These are phyloP conservation scores for Oplegnathus fasciatus DNA, from an alignment of 2,113 vertebrate species.

Conservation along the genomic window DNA sequence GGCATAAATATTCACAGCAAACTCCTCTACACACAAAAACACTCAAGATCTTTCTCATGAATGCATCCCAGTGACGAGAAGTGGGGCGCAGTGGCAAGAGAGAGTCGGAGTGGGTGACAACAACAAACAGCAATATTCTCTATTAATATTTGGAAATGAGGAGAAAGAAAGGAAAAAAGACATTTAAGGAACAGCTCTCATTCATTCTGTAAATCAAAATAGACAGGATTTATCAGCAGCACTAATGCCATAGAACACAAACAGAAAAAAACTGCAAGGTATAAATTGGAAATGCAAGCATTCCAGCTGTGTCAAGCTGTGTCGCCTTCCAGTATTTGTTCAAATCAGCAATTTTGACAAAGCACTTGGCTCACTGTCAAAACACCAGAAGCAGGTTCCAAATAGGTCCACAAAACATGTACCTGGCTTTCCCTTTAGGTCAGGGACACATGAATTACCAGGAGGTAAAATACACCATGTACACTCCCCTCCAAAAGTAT, in stretches of 20 bases:
- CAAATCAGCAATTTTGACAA: conserved; percentile 6
- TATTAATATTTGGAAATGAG: conserved; percentile 34
- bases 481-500: no score
- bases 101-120: conserved; percentile 19
- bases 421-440: conserved; percentile 17
- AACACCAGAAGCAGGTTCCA: not conserved
- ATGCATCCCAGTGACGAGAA: conserved; percentile 46
- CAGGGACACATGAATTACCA: conserved; percentile 12
- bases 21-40: conserved; percentile 75
- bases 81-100: conserved; percentile 16
- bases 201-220: conserved; percentile 36
- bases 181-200: conserved; percentile 12
- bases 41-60: conserved; percentile 61
- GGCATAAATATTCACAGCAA: conserved; percentile 65
- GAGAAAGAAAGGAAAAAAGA: not conserved
- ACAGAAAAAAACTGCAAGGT: conserved; percentile 12
- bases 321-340: not conserved
- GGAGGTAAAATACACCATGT: conserved; percentile 23
- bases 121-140: conserved; percentile 45
- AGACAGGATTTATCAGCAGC: conserved; percentile 1
- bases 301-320: no score
- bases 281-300: conserved; percentile 28
- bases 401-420: not conserved
- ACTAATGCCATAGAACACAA: conserved; percentile 14
- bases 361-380: conserved; percentile 9